Evolutionary conservation across 2,888 invertebrate species (phyloP), one percentile per base, ranked within the genome.

Genomic region (Caenorhabditis angaria): DNA sequence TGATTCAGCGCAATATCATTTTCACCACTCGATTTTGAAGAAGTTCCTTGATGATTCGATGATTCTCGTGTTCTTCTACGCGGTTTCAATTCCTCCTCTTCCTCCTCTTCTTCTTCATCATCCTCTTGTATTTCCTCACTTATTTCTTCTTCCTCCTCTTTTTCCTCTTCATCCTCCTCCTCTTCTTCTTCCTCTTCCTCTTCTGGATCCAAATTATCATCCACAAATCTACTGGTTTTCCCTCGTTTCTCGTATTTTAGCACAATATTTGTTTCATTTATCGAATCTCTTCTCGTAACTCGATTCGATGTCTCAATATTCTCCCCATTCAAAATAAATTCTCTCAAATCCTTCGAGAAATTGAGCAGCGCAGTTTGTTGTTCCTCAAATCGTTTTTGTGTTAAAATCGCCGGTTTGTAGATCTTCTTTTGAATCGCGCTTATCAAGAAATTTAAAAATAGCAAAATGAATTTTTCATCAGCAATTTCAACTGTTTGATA

Each of bases 31-130:
- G 10, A 18, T 12, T 41, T 41, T 10, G 32, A 32, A 8, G 32
- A 8, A 18, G 8, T 41, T 3, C n/a, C n/a, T n/a, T n/a, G n/a
- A n/a, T 53, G 6, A 28, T 22, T 8, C 14, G 27, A 18, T 28
- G 28, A 8, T 12, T 56, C 56, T 28, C 56, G 5, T 10, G 22
- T 22, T 56, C 14, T 35, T 5, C 24, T 47, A 4, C 6, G 41
- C 41, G 29, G n/a, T n/a, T 58, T 53, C 32, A 48, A 28, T 58
- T 60, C 60, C 54, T 58, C 41, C 41, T 65, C 56, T 55, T 60
- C 48, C 25, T 58, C 53, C 22, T 53, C 41, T 14, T 24, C 59
- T 47, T 28, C 32, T 47, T 58, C 58, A 51, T 55, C 51, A 25
- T 53, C 50, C 41, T 41, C 41, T 5, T 20, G 27, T 10, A 6